phyloP scores from a whole-genome alignment of 2,888 invertebrate genomes.

The Chloroclystis v-ata region DNA sequence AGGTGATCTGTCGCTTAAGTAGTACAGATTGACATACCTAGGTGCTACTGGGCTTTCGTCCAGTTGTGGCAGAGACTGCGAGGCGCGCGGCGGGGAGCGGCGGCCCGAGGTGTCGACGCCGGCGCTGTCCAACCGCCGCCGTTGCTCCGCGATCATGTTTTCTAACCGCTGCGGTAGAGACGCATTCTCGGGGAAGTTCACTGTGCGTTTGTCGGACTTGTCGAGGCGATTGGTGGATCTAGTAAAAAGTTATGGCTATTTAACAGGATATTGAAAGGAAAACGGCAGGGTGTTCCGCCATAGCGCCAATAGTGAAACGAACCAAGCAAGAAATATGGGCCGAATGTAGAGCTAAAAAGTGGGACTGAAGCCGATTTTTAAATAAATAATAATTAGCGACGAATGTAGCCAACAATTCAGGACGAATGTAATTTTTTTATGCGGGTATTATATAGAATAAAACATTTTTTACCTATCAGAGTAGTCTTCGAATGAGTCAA shows the following conservation, averaged over 20 bases:
- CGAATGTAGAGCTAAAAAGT: too few species aligned
- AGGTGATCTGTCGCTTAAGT: too few species aligned
- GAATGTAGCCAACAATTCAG: too few species aligned
- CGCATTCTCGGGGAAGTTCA: conserved; percentile 58
- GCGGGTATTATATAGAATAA: too few species aligned
- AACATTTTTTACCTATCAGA: conserved; percentile 45
- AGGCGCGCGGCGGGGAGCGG: conserved; percentile 42
- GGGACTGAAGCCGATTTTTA: too few species aligned
- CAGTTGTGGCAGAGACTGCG: conserved; percentile 57
- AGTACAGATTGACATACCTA: not conserved
- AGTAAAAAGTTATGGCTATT: too few species aligned
- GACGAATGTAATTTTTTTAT: too few species aligned
- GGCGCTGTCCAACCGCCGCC: conserved; percentile 47
- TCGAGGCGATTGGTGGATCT: conserved; percentile 35
- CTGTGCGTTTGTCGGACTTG: conserved; percentile 53
- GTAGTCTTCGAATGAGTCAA: conserved; percentile 42
- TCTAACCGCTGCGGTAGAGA: conserved; percentile 57
- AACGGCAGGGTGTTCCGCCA: too few species aligned
- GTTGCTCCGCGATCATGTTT: conserved; percentile 53
- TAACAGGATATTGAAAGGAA: conserved; percentile 24
- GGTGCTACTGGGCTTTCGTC: conserved; percentile 21
- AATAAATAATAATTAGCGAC: too few species aligned
- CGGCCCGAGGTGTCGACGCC: conserved; percentile 53
- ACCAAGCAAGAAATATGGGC: too few species aligned
- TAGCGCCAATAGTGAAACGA: too few species aligned